Evolutionary conservation across 2,888 invertebrate genomes (phyloP).

Genomic region (Dastarcus helophoroides): DNA sequence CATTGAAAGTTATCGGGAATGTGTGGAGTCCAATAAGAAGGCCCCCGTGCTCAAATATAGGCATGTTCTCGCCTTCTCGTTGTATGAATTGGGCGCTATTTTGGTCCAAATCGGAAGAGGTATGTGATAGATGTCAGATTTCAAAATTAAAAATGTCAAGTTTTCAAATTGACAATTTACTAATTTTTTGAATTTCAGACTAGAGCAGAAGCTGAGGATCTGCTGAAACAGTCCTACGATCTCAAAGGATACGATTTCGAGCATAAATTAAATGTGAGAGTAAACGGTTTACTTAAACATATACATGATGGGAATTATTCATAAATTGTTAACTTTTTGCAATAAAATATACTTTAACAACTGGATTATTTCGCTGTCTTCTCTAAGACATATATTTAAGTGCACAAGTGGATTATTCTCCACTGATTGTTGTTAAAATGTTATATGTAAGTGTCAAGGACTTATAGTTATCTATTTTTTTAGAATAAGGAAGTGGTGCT

Average conservation of each 20-base stretch:
- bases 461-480: too few relatives aligned
- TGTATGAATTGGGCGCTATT: conserved; percentile 50
- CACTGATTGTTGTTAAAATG: too few relatives aligned
- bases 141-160: conserved; percentile 2
- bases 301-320: too few relatives aligned
- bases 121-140: conserved; percentile 11
- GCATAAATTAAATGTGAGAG: conserved; percentile 48
- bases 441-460: too few relatives aligned
- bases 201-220: conserved; percentile 40
- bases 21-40: conserved; percentile 27
- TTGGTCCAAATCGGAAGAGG: conserved; percentile 33
- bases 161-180: conserved; percentile 1
- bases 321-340: too few relatives aligned
- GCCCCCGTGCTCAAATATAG: conserved; percentile 32
- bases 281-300: too few relatives aligned
- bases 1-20: conserved; percentile 31
- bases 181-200: conserved; percentile 33
- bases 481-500: too few relatives aligned
- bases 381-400: too few relatives aligned
- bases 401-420: too few relatives aligned
- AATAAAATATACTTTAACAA: too few relatives aligned
- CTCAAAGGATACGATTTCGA: conserved; percentile 59
- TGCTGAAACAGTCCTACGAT: conserved; percentile 41
- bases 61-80: conserved; percentile 53
- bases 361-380: too few relatives aligned